Base-by-base conservation (phyloP, 2,797 vertebrate species). In the Ceryle rudis region DNA sequence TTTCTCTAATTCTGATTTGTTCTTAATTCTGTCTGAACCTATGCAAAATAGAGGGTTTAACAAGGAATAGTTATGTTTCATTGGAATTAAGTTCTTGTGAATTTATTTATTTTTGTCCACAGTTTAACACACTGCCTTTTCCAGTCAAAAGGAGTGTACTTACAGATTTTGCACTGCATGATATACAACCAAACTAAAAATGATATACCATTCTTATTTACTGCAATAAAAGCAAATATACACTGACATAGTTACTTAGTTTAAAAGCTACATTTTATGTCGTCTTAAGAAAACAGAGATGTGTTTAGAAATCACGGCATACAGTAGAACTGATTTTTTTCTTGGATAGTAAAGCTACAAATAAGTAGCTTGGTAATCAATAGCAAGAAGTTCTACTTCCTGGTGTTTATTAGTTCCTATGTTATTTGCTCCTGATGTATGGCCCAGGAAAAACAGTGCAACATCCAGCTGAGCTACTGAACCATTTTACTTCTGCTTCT, bases 291-390 rank as follows among this genome's bases (percentile, higher is more conserved):
- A 93, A 93, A 61, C 29, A 52, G 10, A 61, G 14, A 70, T 52
- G 35, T 67, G 6, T 75, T 89, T 54, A 80, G 61, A 75, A 88
- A 60, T 73, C 44, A 26, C 18, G 10, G 42, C 6, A 4, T 52
- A 58, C 14, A 66, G 62, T 65, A 70, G 21, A 29, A 71, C 25
- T 67, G n/a, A 47, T 42, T 90, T 87, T 94, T 95, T 90, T 81
- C 73, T 89, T 93, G 71, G 37, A 31, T 35, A 26, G 14, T 21
- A 64, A 73, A 62, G 18, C 35, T 82, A 35, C 29, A 83, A 78
- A 37, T 72, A 79, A 87, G 66, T 73, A 93, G 39, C 57, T 82
- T 61, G 23, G 89, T 62, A 94, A 87, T 95, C 81, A 89, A 26
- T 49, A 64, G 20, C 23, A 87, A 52, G 28, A 90, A 93, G 44